These are phyloP conservation scores for Meganola albula DNA, from an alignment of 2,888 invertebrate species.

Conservation along the genomic window DNA sequence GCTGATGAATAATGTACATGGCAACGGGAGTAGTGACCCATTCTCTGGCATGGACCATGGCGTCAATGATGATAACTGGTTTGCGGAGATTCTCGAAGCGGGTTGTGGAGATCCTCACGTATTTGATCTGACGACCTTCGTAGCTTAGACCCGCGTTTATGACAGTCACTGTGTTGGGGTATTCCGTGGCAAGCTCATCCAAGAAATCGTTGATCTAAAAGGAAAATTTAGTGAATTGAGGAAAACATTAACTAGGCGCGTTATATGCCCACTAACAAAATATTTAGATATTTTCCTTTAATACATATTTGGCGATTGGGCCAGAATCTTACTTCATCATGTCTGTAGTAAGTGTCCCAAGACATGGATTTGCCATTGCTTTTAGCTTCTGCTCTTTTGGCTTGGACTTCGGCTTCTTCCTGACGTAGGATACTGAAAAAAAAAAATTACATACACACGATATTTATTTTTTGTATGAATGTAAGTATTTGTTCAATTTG, in stretches of 20 bases:
- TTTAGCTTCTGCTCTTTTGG: conserved; percentile 32
- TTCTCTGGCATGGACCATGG: conserved; percentile 82
- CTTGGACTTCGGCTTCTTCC: conserved; percentile 45
- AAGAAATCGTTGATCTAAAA: conserved; percentile 74
- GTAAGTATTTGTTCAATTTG: too few species aligned
- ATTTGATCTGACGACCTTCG: conserved; percentile 79
- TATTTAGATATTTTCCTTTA: not conserved
- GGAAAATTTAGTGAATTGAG: too few species aligned
- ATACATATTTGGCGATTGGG: not conserved
- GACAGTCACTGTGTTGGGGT: conserved; percentile 71
- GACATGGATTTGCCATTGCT: conserved; percentile 47
- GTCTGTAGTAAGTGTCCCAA: conserved; percentile 56
- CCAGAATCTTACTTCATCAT: conserved; percentile 40
- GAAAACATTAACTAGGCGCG: too few species aligned
- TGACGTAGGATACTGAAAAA: conserved; percentile 49
- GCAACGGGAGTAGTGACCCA: conserved; percentile 85
- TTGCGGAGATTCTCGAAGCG: conserved; percentile 61
- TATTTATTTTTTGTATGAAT: not conserved
- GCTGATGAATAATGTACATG: conserved; percentile 81
- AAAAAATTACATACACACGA: not conserved
- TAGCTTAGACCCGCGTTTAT: conserved; percentile 76
- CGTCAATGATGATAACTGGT: conserved; percentile 79
- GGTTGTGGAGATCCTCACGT: conserved; percentile 77
- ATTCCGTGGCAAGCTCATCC: conserved; percentile 49
- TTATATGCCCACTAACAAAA: too few species aligned